These are phyloP conservation scores for Ferrisia virgata DNA, from an alignment of 2,888 invertebrate genomes.

Conservation along the genomic window DNA sequence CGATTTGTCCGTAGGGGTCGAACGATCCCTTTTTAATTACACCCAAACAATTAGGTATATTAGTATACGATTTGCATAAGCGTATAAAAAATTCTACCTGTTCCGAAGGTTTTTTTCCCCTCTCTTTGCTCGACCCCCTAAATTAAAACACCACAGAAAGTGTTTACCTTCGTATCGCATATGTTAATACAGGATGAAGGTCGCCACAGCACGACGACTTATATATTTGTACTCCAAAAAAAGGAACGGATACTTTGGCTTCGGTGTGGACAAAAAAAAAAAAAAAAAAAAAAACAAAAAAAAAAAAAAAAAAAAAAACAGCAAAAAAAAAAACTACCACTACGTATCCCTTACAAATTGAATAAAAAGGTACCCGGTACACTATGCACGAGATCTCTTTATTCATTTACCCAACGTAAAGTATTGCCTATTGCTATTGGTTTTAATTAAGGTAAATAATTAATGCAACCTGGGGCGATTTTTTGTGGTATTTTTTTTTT, in stretches of 20 bases:
- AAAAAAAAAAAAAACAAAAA: not conserved
- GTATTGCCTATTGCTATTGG: too few species aligned
- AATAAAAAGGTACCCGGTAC: conserved; percentile 7
- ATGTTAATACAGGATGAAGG: not conserved
- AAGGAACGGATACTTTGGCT: conserved; percentile 1
- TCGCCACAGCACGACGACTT: not conserved
- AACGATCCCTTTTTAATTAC: not conserved
- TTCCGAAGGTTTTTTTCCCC: not conserved
- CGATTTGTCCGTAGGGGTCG: not conserved
- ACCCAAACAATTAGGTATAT: not conserved
- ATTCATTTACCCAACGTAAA: not conserved
- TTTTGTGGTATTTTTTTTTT: conserved; percentile 8
- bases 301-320: not conserved
- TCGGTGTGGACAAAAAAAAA: not conserved
- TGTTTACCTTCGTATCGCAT: not conserved
- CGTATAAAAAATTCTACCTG: not conserved
- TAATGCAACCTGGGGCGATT: conserved; percentile 25
- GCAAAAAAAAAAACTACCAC: not conserved
- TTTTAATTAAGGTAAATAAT: conserved; percentile 31
- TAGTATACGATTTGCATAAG: not conserved
- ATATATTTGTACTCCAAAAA: not conserved
- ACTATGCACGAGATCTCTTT: not conserved
- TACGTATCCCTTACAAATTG: not conserved
- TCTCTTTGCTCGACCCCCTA: too few species aligned
- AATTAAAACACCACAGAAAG: not conserved